Evolutionary conservation across 2,797 vertebrate species (phyloP).

Genomic region (Tragelaphus eurycerus): DNA sequence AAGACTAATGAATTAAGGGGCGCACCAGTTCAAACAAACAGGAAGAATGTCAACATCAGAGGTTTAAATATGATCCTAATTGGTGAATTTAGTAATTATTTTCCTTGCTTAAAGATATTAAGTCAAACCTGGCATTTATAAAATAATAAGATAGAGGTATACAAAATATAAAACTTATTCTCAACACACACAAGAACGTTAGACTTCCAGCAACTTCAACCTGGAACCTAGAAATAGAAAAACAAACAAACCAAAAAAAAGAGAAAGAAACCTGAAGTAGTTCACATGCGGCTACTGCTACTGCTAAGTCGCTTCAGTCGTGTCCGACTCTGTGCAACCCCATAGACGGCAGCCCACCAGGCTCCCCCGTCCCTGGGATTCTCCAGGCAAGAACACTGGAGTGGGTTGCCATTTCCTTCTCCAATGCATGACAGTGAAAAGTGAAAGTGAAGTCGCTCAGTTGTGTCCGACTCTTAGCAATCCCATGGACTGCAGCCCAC

Average conservation of each 20-base stretch:
- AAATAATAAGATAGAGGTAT: background rate
- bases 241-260: background rate
- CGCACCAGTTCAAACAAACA: background rate
- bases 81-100: constrained; percentile 23
- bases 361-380: too few relatives aligned
- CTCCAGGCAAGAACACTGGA: too few relatives aligned
- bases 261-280: background rate
- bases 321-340: too few relatives aligned
- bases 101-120: background rate
- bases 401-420: too few relatives aligned
- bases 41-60: constrained; percentile 3
- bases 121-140: background rate
- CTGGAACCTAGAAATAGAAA: constrained; percentile 2
- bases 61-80: background rate
- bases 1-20: background rate
- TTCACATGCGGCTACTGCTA: background rate
- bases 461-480: too few relatives aligned
- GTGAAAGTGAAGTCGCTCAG: too few relatives aligned
- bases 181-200: background rate
- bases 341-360: too few relatives aligned
- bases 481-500: too few relatives aligned
- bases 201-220: background rate
- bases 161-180: background rate
- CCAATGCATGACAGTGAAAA: too few relatives aligned
- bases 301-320: too few relatives aligned